These are phyloP conservation scores for Macrotus californicus DNA, from an alignment of 2,113 vertebrate species.

Conservation along the genomic window DNA sequence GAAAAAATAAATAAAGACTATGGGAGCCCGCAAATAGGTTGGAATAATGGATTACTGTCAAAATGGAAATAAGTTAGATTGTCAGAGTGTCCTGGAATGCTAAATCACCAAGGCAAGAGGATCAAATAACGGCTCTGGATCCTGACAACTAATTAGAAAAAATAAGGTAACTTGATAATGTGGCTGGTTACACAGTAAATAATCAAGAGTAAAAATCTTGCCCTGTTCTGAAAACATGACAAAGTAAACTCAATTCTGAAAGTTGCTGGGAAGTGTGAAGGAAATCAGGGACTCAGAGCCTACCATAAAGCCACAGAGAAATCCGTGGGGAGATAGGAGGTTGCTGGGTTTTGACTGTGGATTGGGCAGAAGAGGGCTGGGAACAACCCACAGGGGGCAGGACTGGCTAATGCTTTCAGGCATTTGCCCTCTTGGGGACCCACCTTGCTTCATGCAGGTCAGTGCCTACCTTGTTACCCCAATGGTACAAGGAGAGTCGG, in stretches of 20 bases:
- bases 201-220: not conserved
- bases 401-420: no score
- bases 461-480: not conserved
- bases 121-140: not conserved
- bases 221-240: not conserved
- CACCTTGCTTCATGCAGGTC: not conserved
- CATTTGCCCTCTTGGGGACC: not conserved
- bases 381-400: fast-evolving
- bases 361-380: not conserved
- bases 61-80: slow-evolving; percentile 36
- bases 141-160: slow-evolving; percentile 30
- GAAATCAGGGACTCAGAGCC: not conserved
- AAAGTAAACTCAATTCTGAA: slow-evolving; percentile 16
- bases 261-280: not conserved
- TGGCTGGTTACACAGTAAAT: slow-evolving; percentile 13
- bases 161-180: not conserved
- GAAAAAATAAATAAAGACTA: not conserved
- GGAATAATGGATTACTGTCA: not conserved
- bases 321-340: not conserved
- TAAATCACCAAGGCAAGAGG: not conserved
- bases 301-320: not conserved
- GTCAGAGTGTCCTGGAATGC: not conserved
- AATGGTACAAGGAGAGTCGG: not conserved
- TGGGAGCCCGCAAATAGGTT: not conserved
- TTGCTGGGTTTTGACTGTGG: not conserved